Percentiles rank a stretch among this genome's conserved stretches.
phyloP scores from a whole-genome alignment of 2,797 vertebrate genomes.

The Bryconaethiops microstoma region DNA sequence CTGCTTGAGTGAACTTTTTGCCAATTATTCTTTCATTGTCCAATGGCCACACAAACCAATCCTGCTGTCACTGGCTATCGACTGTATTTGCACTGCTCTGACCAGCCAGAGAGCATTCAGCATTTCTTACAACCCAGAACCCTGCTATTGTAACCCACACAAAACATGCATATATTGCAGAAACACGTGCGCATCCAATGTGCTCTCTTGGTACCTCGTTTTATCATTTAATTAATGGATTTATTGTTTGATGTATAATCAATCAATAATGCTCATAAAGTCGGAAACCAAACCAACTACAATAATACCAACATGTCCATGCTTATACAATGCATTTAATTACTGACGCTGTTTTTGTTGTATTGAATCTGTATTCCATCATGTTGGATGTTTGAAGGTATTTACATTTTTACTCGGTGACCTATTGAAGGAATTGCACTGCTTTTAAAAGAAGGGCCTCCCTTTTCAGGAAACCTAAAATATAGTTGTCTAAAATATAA shows the following conservation, averaged over 20 bases:
- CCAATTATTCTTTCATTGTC: constrained; percentile 20
- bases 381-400: background rate
- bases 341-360: background rate
- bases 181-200: background rate
- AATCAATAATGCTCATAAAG: background rate
- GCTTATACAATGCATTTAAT: background rate
- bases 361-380: too few relatives aligned
- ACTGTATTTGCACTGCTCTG: constrained; percentile 37
- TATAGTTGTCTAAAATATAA: constrained; percentile 1
- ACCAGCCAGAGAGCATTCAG: constrained; percentile 30
- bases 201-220: background rate
- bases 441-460: background rate
- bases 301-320: background rate
- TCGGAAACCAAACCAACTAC: too few relatives aligned
- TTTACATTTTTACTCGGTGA: background rate
- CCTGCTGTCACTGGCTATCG: constrained; percentile 18
- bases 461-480: too few relatives aligned
- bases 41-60: background rate
- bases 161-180: constrained; percentile 9
- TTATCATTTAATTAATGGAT: background rate
- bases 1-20: constrained; percentile 16
- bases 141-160: constrained; percentile 18
- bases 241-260: background rate
- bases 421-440: background rate
- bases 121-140: constrained; percentile 24